These are phyloP conservation scores for Scaptodrosophila latifasciaeformis DNA, from an alignment of 2,888 invertebrate species.

Conservation along the genomic window DNA sequence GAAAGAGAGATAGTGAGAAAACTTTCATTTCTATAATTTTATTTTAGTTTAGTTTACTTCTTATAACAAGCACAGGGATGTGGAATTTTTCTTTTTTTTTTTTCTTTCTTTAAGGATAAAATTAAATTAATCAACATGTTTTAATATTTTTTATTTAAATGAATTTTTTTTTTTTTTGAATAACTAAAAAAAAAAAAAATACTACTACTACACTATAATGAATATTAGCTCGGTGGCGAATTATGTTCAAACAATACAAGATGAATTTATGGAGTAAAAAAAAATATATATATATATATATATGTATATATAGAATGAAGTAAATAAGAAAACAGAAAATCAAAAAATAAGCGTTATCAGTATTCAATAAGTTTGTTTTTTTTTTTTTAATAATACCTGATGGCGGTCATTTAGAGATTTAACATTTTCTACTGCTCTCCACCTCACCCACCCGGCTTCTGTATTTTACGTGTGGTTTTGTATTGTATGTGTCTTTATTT, in stretches of 20 bases:
- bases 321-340: conserved; percentile 28
- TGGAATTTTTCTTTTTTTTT: conserved; percentile 41
- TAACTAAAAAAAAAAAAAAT: no score
- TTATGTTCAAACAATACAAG: conserved; percentile 55
- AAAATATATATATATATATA: not conserved
- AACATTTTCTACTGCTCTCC: no score
- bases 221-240: conserved; percentile 66
- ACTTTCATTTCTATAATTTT: conserved; percentile 59
- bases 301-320: conserved; percentile 11
- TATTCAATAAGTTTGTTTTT: not conserved
- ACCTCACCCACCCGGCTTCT: no score
- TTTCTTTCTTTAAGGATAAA: conserved; percentile 2
- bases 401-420: conserved; percentile 48
- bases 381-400: not conserved
- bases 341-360: not conserved
- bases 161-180: no score
- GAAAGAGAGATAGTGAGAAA: conserved; percentile 19
- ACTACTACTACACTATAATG: no score
- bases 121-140: no score
- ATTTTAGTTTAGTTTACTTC: conserved; percentile 49
- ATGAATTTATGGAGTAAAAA: conserved; percentile 2
- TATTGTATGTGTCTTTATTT: no score
- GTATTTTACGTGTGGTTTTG: no score
- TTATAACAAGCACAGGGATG: conserved; percentile 63
- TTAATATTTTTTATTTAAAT: no score